These are phyloP conservation scores for Papilio elwesi DNA, from an alignment of 2,888 invertebrate species.

Conservation along the genomic window DNA sequence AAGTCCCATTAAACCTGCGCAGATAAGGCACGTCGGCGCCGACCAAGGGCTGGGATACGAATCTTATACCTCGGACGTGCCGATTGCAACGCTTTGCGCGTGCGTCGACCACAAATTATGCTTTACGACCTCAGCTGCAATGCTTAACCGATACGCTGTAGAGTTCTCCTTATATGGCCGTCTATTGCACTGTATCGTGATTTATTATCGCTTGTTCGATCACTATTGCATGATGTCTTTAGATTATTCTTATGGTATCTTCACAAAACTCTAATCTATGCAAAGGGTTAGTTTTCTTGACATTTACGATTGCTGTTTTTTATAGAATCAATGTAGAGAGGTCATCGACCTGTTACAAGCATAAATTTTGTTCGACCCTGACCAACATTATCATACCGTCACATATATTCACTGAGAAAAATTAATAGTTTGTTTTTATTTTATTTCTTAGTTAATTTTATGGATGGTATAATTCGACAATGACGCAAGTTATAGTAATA, in stretches of 20 bases:
- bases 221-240: neutral
- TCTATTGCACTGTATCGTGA: slow-evolving; percentile 23
- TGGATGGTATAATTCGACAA: too few relatives aligned
- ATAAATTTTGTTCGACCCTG: too few relatives aligned
- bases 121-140: slow-evolving; percentile 30
- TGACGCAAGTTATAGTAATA: too few relatives aligned
- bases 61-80: slow-evolving; percentile 29
- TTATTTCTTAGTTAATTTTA: too few relatives aligned
- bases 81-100: slow-evolving; percentile 30
- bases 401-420: too few relatives aligned
- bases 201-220: slow-evolving; percentile 8
- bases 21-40: slow-evolving; percentile 35
- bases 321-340: neutral
- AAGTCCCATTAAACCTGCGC: slow-evolving; percentile 10
- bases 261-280: neutral
- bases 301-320: too few relatives aligned
- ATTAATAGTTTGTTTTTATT: too few relatives aligned
- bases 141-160: slow-evolving; percentile 8
- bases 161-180: slow-evolving; percentile 19
- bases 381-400: too few relatives aligned
- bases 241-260: neutral
- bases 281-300: neutral
- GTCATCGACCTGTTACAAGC: too few relatives aligned
- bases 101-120: slow-evolving; percentile 31
- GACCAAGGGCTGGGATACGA: slow-evolving; percentile 18